Conservation (phyloP, 2,888 invertebrate species). For the Perizoma flavofasciatum region DNA sequence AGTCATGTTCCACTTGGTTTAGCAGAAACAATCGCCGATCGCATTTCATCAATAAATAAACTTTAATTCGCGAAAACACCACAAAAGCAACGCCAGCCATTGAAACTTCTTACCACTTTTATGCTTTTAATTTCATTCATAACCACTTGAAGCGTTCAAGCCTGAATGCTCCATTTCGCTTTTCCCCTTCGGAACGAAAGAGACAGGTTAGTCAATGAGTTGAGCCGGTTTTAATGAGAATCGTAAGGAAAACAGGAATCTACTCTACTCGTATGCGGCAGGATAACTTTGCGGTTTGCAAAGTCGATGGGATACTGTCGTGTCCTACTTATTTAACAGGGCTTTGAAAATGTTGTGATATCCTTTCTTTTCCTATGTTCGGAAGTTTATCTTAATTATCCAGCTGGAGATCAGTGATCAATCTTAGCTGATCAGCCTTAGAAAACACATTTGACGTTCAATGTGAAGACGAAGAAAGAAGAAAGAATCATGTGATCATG, state of each 20-base stretch:
- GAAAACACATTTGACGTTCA: too few species aligned
- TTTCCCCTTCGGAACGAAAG: constrained; percentile 13
- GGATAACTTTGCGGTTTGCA: constrained; percentile 4
- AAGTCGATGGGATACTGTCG: background rate
- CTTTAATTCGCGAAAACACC: constrained; percentile 15
- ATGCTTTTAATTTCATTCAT: constrained; percentile 28
- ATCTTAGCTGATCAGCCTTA: too few species aligned
- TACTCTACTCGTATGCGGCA: background rate
- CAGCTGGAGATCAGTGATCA: too few species aligned
- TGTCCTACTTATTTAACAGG: too few species aligned
- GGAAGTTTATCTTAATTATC: too few species aligned
- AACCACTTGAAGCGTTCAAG: constrained; percentile 17
- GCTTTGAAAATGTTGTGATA: too few species aligned
- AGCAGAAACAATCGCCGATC: constrained; percentile 20
- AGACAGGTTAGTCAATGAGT: constrained; percentile 22
- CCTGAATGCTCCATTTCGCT: constrained; percentile 15
- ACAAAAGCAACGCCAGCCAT: constrained; percentile 1
- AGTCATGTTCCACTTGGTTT: constrained; percentile 17
- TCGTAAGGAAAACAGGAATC: constrained; percentile 19
- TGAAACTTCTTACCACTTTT: constrained; percentile 1
- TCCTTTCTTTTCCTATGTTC: too few species aligned
- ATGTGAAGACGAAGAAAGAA: too few species aligned
- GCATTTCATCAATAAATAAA: constrained; percentile 19
- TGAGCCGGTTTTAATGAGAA: constrained; percentile 29
- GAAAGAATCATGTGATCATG: too few species aligned